Percentiles rank a stretch among this genome's conserved stretches.
These are phyloP conservation scores for Penaeus chinensis DNA, from an alignment of 1,140 invertebrate species.

Conservation along the genomic window DNA sequence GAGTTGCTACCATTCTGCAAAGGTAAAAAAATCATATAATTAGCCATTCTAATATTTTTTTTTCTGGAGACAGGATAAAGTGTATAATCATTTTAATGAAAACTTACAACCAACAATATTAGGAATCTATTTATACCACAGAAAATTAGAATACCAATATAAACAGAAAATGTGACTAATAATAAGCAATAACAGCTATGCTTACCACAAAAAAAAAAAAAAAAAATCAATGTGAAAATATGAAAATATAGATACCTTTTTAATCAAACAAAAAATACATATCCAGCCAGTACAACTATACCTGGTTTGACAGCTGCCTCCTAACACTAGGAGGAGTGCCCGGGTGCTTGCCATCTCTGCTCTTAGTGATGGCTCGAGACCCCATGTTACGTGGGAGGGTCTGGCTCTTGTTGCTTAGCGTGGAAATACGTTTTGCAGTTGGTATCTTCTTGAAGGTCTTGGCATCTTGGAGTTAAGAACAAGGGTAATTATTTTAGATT, in stretches of 20 bases:
- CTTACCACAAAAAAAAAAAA: too few species aligned
- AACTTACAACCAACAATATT: too few species aligned
- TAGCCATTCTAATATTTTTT: neutral
- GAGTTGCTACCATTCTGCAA: neutral
- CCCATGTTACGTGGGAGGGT: conserved; percentile 58
- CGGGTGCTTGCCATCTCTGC: conserved; percentile 27
- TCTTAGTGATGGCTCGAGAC: conserved; percentile 6
- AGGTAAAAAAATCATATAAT: neutral
- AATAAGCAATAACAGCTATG: too few species aligned
- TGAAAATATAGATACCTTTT: neutral
- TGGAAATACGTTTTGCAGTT: conserved; percentile 20
- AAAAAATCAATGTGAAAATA: neutral
- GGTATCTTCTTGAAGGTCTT: conserved; percentile 55
- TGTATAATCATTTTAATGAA: neutral
- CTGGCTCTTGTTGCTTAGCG: conserved; percentile 50
- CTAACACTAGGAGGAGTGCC: conserved; percentile 40
- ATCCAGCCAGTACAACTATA: neutral
- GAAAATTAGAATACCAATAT: too few species aligned
- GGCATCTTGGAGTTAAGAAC: conserved; percentile 32
- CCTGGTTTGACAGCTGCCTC: conserved; percentile 38
- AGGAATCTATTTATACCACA: too few species aligned
- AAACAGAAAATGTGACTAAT: too few species aligned
- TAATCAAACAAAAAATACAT: neutral
- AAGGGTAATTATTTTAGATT: neutral
- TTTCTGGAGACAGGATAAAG: neutral